These are phyloP conservation scores for Helicoverpa armigera DNA, from an alignment of 1,140 invertebrate species.

Conservation along the genomic window DNA sequence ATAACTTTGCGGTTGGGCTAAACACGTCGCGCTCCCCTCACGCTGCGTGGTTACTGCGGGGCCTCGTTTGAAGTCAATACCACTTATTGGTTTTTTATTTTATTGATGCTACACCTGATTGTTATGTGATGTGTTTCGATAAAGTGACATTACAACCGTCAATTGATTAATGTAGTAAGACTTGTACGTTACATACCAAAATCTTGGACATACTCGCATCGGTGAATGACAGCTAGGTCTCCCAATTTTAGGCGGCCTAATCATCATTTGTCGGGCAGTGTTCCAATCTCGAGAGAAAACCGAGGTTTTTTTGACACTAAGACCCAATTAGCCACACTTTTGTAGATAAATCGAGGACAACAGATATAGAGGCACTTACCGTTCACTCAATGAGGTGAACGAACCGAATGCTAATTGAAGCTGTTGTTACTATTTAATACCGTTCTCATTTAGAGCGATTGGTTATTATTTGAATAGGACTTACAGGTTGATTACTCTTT, in stretches of 20 bases:
- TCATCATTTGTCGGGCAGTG: constrained; percentile 16
- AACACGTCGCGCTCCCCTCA: constrained; percentile 16
- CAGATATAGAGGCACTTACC: not conserved
- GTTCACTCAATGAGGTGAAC: constrained; percentile 3
- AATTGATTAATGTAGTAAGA: no score
- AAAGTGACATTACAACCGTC: constrained; percentile 15
- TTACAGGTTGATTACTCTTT: constrained; percentile 36
- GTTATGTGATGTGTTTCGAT: constrained; percentile 36
- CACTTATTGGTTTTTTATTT: constrained; percentile 36
- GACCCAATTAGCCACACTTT: constrained; percentile 10
- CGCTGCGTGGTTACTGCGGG: not conserved
- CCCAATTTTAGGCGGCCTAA: not conserved
- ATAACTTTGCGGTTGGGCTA: constrained; percentile 33
- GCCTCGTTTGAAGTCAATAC: not conserved
- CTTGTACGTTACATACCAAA: not conserved
- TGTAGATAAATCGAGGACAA: not conserved
- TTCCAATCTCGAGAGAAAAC: not conserved
- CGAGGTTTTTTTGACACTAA: constrained; percentile 10
- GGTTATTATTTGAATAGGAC: constrained; percentile 37
- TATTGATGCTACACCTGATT: constrained; percentile 47
- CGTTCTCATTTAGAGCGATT: constrained; percentile 11
- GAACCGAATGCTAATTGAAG: constrained; percentile 5
- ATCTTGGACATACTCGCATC: not conserved
- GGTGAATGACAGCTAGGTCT: not conserved
- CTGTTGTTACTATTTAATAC: constrained; percentile 26